Evolutionary conservation across 2,797 vertebrate species (phyloP), one percentile per base, ranked within the genome.

Genomic region (Gephyroberyx darwinii): DNA sequence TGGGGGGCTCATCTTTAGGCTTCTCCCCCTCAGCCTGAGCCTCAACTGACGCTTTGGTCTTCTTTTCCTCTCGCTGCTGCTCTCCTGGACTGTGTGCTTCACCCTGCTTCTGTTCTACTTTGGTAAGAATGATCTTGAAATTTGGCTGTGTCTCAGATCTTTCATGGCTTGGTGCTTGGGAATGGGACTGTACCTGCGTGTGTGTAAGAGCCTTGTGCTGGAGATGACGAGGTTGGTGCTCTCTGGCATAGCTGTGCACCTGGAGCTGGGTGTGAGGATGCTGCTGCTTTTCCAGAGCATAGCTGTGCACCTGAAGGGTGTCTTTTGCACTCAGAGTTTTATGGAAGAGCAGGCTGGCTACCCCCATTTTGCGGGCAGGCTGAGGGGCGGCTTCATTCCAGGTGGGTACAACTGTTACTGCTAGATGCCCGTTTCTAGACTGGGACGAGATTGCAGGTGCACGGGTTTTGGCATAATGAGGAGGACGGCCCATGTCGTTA

Each of bases 271-370:
- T 86, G 68, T 74, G 88, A 10, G 79, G 67, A 45, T 89, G 83
- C 33, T 55, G 84, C 73, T 88, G 89, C 2, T 93, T 93, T n/a
- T 93, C 95, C 57, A 84, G 91, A 13, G 93, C 90, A 16, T 95
- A 96, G 90, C 93, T 96, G 57, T 96, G 95, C 8, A 96, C 95
- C 5, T 95, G 95, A 54, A 96, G 87, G 59, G 93, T 89, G 51
- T 96, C 94, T 4, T 94, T 93, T 54, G 95, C 92, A 75, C 93
- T 94, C 31, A 94, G 85, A 43, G 92, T 94, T 80, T 82, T 93
- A 79, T 96, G 95, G 62, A 95, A 95, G 66, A 96, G 85, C 41
- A 91, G 84, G 66, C 96, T 95, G 22, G 92, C 93, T 0, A 95
- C 93, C 4, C 97, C 96, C 19, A 96, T 96, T 71, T 93, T 94